Evolutionary conservation across 2,888 invertebrate genomes (phyloP).

Genomic region (Harpalus rubripes): DNA sequence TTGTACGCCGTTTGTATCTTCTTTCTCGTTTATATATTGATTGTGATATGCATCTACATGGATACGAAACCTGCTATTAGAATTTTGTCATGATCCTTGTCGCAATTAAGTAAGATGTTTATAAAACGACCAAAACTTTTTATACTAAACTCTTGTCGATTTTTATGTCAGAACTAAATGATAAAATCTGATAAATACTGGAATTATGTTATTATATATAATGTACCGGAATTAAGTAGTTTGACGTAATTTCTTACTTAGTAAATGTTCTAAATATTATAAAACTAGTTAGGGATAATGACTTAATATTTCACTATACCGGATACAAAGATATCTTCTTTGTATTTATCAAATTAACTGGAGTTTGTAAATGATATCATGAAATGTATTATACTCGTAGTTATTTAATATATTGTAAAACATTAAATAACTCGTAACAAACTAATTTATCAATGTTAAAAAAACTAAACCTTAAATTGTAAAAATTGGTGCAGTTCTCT

Average conservation of each 20-base stretch:
- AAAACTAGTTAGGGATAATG: slow-evolving; percentile 1
- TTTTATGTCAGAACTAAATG: slow-evolving; percentile 5
- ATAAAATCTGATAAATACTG: slow-evolving; percentile 38
- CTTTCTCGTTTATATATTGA: slow-evolving; percentile 7
- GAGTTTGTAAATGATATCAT: background rate
- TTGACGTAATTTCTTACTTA: slow-evolving; percentile 36
- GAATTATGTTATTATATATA: slow-evolving; percentile 39
- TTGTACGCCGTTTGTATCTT: slow-evolving; percentile 31
- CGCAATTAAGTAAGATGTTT: slow-evolving; percentile 42
- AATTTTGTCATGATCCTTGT: slow-evolving; percentile 36
- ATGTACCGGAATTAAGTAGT: slow-evolving; percentile 24
- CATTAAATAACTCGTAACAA: too few species aligned
- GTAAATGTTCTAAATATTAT: background rate
- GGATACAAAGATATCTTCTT: background rate
- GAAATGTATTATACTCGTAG: background rate
- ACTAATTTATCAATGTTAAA: too few species aligned
- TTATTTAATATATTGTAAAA: too few species aligned
- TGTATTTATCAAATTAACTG: background rate
- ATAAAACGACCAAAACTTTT: slow-evolving; percentile 29
- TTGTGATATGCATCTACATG: slow-evolving; percentile 37
- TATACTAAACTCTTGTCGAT: slow-evolving; percentile 33
- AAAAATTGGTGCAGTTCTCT: too few species aligned
- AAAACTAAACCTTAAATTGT: too few species aligned
- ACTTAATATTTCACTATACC: background rate
- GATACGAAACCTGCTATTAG: slow-evolving; percentile 28